These are phyloP conservation scores for Nasonia giraulti DNA, from an alignment of 1,140 invertebrate genomes.

Conservation along the genomic window DNA sequence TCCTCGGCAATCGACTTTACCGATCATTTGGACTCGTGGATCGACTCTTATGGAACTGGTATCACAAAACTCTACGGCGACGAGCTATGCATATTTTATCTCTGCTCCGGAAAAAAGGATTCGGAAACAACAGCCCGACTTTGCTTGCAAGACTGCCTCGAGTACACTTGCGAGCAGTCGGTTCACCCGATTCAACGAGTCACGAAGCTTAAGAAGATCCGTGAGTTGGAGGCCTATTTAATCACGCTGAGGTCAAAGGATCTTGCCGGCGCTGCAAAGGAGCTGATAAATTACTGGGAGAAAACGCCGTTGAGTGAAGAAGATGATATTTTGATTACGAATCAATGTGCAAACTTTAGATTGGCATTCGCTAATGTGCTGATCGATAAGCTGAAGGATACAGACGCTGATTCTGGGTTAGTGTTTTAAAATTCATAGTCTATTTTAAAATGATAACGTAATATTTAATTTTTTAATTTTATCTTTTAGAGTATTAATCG, in stretches of 20 bases:
- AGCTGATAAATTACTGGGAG: conserved; percentile 28
- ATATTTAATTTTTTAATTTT: not conserved
- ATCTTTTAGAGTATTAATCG: not conserved
- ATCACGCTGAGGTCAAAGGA: not conserved
- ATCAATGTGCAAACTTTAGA: conserved; percentile 1
- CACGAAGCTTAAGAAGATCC: not conserved
- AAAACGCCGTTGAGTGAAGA: not conserved
- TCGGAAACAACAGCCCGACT: not conserved
- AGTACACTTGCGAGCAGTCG: conserved; percentile 69
- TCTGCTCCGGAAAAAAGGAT: not conserved
- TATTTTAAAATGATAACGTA: not conserved
- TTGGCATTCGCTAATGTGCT: not conserved
- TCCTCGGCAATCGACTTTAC: not conserved
- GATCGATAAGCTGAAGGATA: not conserved
- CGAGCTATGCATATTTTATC: conserved; percentile 10
- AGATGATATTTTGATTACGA: not conserved
- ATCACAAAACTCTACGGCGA: not conserved
- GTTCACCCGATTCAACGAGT: conserved; percentile 64
- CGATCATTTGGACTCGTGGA: not conserved
- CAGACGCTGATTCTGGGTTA: not conserved
- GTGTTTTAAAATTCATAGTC: not conserved
- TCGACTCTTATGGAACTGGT: not conserved
- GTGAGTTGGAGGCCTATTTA: not conserved
- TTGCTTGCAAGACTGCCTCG: conserved; percentile 58
- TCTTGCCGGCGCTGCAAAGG: not conserved